phyloP scores from a whole-genome alignment of 2,113 vertebrate genomes.

The Eulemur macaco region DNA sequence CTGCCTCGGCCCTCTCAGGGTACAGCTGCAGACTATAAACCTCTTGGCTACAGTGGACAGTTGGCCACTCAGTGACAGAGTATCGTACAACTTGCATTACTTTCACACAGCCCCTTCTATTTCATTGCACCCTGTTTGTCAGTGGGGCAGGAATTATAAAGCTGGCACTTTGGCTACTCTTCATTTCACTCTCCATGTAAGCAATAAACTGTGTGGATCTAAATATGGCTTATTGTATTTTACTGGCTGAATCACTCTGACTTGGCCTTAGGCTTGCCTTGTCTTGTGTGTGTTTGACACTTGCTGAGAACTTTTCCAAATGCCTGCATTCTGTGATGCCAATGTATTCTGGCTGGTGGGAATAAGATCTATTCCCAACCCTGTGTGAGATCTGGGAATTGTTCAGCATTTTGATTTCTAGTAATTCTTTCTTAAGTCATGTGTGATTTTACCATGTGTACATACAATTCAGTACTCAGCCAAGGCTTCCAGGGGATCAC shows the following conservation, averaged over 20 bases:
- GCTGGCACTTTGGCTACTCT: no score
- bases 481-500: background rate
- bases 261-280: background rate
- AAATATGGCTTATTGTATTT: background rate
- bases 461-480: background rate
- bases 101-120: background rate
- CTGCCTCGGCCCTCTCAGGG: background rate
- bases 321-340: background rate
- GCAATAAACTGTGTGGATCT: background rate
- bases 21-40: background rate
- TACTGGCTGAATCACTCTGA: background rate
- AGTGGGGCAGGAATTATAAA: background rate
- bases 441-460: background rate
- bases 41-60: background rate
- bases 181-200: background rate
- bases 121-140: background rate
- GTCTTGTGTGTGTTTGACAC: background rate
- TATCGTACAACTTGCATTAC: no score
- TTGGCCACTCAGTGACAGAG: background rate
- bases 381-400: background rate
- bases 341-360: background rate
- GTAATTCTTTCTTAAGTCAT: background rate
- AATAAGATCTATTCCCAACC: background rate
- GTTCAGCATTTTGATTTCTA: background rate
- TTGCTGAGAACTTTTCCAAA: background rate